A percentile compares a stretch with the other conserved stretches of the same genome.
These are phyloP conservation scores for Thryonomys swinderianus DNA, from an alignment of 2,113 vertebrate genomes.

Conservation along the genomic window DNA sequence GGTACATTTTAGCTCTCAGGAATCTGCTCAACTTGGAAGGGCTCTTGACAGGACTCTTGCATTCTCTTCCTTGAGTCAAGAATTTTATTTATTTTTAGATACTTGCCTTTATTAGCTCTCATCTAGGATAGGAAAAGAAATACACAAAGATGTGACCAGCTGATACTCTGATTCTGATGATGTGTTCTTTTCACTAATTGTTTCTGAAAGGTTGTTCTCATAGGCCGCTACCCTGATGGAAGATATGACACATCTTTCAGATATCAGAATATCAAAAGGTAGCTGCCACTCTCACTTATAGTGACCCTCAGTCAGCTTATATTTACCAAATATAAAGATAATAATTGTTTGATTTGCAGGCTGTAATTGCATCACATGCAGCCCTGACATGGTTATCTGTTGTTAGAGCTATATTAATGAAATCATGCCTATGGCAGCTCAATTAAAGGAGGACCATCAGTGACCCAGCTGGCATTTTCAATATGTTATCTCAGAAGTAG, in stretches of 20 bases:
- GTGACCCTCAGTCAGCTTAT: constrained; percentile 78
- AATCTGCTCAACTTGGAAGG: not conserved
- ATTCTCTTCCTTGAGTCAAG: constrained; percentile 4
- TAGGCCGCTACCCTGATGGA: not conserved
- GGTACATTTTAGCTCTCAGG: not conserved
- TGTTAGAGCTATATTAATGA: constrained; percentile 83
- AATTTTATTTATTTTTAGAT: constrained; percentile 21
- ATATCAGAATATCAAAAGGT: constrained; percentile 56
- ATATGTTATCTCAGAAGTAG: constrained; percentile 57
- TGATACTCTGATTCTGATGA: constrained; percentile 37
- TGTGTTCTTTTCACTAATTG: constrained; percentile 53
- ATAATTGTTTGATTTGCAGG: constrained; percentile 81
- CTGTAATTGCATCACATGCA: constrained; percentile 82
- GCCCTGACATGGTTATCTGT: constrained; percentile 79
- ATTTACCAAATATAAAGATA: constrained; percentile 83
- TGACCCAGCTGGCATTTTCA: constrained; percentile 71
- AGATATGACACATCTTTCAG: constrained; percentile 58
- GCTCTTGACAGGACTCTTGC: not conserved
- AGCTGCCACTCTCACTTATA: constrained; percentile 45
- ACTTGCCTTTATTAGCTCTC: not conserved
- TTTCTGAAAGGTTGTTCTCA: constrained; percentile 65
- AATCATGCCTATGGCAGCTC: constrained; percentile 77
- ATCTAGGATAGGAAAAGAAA: constrained; percentile 53
- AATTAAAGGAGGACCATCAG: constrained; percentile 75
- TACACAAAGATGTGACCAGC: constrained; percentile 6